Evolutionary conservation across 2,797 vertebrate genomes (phyloP).

Genomic region (Tinamus major): DNA sequence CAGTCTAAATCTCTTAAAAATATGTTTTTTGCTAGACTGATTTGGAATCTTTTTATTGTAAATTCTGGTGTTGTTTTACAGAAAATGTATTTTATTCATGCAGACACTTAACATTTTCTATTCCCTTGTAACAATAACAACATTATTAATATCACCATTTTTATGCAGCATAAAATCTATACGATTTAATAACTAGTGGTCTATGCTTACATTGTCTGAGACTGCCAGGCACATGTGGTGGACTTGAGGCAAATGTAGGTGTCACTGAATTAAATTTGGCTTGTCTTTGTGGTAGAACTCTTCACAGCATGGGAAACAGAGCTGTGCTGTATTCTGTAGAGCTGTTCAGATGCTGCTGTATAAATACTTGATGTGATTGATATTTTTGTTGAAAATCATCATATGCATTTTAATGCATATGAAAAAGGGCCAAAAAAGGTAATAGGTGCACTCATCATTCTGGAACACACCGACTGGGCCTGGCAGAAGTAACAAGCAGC

Average conservation of each 20-base stretch:
- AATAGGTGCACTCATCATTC: not conserved
- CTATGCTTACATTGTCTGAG: not conserved
- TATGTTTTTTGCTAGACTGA: accelerated
- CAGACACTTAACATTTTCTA: not conserved
- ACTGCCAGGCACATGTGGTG: not conserved
- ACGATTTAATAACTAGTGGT: slow-evolving; percentile 18
- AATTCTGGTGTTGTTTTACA: not conserved
- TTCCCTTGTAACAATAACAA: not conserved
- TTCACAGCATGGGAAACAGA: not conserved
- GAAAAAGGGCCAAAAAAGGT: not conserved
- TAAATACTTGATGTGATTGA: not conserved
- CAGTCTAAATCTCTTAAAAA: not conserved
- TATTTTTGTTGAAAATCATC: not conserved
- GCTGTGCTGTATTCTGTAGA: not conserved
- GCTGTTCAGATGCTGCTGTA: not conserved
- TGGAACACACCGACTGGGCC: accelerated
- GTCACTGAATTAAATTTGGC: not conserved
- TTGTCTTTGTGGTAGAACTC: not conserved
- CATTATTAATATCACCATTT: not conserved
- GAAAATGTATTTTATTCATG: not conserved
- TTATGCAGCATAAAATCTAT: slow-evolving; percentile 38
- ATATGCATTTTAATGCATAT: accelerated
- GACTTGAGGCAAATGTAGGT: not conserved
- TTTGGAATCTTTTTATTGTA: not conserved
- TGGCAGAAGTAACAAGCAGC: not conserved